Evolutionary conservation across 2,797 vertebrate genomes (phyloP).

Genomic region (Tachyglossus aculeatus): DNA sequence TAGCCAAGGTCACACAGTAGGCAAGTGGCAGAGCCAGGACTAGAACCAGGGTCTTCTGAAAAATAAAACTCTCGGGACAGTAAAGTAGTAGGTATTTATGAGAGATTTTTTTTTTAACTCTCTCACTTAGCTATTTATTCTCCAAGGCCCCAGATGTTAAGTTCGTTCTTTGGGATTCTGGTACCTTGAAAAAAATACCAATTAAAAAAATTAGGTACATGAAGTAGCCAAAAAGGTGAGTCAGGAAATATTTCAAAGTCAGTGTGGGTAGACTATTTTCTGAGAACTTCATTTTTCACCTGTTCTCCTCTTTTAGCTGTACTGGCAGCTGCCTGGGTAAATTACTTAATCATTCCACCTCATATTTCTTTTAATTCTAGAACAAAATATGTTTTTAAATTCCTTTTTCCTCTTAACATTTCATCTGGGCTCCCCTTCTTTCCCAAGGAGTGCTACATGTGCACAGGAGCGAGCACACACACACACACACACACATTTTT

Average conservation of each 20-base stretch:
- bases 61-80: slow-evolving; percentile 2
- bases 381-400: slow-evolving; percentile 15
- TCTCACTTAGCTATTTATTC: background rate
- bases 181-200: slow-evolving; percentile 51
- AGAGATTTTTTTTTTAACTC: background rate
- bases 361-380: slow-evolving; percentile 46
- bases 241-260: slow-evolving; percentile 54
- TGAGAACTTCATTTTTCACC: background rate
- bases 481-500: background rate
- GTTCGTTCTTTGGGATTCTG: slow-evolving; percentile 14
- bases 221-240: slow-evolving; percentile 44
- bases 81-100: slow-evolving; percentile 1
- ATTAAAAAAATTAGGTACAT: slow-evolving; percentile 41
- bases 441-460: slow-evolving; percentile 16
- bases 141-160: slow-evolving; percentile 15
- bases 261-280: slow-evolving; percentile 33
- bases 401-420: slow-evolving; percentile 20
- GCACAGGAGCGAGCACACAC: background rate
- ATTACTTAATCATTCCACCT: slow-evolving; percentile 40
- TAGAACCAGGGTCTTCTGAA: slow-evolving; percentile 22
- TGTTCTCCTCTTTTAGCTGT: slow-evolving; percentile 34
- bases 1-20: too few relatives aligned
- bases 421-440: slow-evolving; percentile 29
- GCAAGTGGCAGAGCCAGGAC: too few relatives aligned
- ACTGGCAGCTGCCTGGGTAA: slow-evolving; percentile 44